Conservation (phyloP, 2,113 vertebrate species). For the Notiomystis cincta region DNA sequence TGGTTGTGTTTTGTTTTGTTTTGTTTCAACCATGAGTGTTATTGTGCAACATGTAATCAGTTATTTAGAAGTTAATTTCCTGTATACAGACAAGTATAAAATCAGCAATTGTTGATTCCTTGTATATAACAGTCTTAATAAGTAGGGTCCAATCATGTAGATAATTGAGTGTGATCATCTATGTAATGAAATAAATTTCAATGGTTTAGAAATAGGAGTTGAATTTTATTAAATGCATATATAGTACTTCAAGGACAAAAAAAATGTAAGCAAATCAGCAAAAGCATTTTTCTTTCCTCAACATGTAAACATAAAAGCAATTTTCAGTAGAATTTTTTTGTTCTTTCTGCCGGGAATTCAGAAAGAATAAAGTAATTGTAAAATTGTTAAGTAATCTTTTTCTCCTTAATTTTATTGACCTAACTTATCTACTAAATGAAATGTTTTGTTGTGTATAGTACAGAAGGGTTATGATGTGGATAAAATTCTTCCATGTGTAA, state of each 20-base stretch:
- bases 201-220: not conserved
- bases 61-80: not conserved
- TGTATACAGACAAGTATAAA: not conserved
- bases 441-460: not conserved
- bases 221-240: not conserved
- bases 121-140: not conserved
- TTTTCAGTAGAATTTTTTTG: not conserved
- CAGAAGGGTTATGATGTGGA: not conserved
- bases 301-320: not conserved
- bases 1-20: not conserved
- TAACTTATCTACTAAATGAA: not conserved
- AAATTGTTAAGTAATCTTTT: not conserved
- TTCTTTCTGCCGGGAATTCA: not conserved
- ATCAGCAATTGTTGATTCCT: not conserved
- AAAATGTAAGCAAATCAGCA: not conserved
- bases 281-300: not conserved
- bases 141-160: not conserved
- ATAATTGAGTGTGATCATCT: not conserved
- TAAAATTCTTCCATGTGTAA: not conserved
- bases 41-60: not conserved
- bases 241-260: not conserved
- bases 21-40: fast-evolving
- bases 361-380: not conserved
- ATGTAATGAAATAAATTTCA: not conserved
- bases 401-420: not conserved